phyloP scores from a whole-genome alignment of 2,797 vertebrate species.

The Lepus townsendii region DNA sequence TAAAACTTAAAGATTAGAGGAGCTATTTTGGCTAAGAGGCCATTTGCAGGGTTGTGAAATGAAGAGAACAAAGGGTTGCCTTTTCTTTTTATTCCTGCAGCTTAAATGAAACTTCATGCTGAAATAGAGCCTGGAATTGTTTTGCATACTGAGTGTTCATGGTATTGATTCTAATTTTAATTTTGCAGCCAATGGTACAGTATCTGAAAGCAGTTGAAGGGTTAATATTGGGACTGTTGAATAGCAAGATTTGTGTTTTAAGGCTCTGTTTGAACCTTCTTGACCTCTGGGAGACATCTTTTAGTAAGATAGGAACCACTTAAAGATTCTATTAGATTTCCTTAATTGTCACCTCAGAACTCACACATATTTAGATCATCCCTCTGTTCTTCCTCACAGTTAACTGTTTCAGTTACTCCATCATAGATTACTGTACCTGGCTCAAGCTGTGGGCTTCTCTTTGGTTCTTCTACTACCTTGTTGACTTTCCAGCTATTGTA shows the following conservation, averaged over 20 bases:
- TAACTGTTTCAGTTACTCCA: slow-evolving; percentile 27
- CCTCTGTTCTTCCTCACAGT: not conserved
- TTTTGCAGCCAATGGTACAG: slow-evolving; percentile 47
- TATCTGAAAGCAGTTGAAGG: slow-evolving; percentile 65
- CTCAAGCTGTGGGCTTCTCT: not conserved
- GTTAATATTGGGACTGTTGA: slow-evolving; percentile 66
- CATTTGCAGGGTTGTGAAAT: slow-evolving; percentile 71
- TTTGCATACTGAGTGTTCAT: slow-evolving; percentile 69
- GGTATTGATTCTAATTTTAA: slow-evolving; percentile 81
- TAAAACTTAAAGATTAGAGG: slow-evolving; percentile 86
- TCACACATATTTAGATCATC: not conserved
- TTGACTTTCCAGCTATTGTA: not conserved
- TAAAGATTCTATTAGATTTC: slow-evolving; percentile 58
- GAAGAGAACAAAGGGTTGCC: slow-evolving; percentile 78
- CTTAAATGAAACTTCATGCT: slow-evolving; percentile 73
- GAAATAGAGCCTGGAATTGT: slow-evolving; percentile 73
- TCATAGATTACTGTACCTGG: not conserved
- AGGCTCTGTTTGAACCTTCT: slow-evolving; percentile 47
- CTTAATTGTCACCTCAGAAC: slow-evolving; percentile 64
- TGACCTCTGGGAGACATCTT: slow-evolving; percentile 72
- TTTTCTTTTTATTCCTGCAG: slow-evolving; percentile 72
- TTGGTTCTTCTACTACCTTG: slow-evolving; percentile 37
- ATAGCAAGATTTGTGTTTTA: slow-evolving; percentile 60
- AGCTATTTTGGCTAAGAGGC: slow-evolving; percentile 76
- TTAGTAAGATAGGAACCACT: slow-evolving; percentile 66